phyloP scores from a whole-genome alignment of 2,113 vertebrate genomes.

The Alexandromys fortis region DNA sequence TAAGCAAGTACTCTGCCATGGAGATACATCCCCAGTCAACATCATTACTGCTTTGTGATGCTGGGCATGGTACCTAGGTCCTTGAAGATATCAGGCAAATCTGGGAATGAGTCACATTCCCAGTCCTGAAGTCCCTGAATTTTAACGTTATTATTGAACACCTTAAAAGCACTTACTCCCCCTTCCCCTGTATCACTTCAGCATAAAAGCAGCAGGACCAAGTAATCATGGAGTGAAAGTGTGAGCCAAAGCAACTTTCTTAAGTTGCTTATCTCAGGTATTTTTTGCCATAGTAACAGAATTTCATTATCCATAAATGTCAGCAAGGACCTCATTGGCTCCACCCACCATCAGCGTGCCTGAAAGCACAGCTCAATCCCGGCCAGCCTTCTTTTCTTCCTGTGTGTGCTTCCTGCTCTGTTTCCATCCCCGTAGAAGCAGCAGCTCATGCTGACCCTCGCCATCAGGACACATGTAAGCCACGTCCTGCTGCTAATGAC shows the following conservation, averaged over 20 bases:
- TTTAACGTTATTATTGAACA: not conserved
- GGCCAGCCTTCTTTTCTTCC: not conserved
- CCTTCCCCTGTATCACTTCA: not conserved
- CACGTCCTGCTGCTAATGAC: conserved; percentile 58
- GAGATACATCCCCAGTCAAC: not conserved
- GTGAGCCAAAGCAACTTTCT: not conserved
- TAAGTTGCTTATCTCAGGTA: not conserved
- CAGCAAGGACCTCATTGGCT: not conserved
- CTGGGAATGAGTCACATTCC: not conserved
- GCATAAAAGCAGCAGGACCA: not conserved
- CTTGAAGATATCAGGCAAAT: not conserved
- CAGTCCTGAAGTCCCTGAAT: not conserved
- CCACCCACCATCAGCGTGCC: accelerated
- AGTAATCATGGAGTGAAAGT: not conserved
- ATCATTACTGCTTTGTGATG: not conserved
- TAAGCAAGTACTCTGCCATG: not conserved
- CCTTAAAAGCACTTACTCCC: too few species aligned
- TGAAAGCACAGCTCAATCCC: not conserved
- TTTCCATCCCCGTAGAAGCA: not conserved
- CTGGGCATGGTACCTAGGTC: not conserved
- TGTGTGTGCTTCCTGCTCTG: not conserved
- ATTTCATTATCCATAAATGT: not conserved
- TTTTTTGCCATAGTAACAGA: not conserved
- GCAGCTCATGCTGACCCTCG: not conserved
- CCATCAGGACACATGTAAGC: not conserved